phyloP scores from a whole-genome alignment of 2,113 vertebrate genomes.

The Vulpes vulpes region DNA sequence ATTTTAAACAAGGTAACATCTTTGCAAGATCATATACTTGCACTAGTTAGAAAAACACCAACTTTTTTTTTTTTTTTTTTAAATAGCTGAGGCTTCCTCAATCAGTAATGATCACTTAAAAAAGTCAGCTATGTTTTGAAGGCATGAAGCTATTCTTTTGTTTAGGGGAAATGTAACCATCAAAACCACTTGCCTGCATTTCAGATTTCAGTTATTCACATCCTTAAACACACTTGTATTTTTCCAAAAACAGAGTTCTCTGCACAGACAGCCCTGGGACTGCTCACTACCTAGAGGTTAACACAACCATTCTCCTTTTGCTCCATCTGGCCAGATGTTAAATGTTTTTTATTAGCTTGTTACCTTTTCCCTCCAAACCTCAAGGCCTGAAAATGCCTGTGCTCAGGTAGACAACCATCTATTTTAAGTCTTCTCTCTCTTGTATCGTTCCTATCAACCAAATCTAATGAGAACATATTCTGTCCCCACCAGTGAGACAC shows the following conservation, averaged over 20 bases:
- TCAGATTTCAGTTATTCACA: neutral
- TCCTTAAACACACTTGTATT: neutral
- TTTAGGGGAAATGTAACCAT: neutral
- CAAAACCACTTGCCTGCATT: neutral
- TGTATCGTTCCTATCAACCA: neutral
- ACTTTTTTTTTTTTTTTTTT: slow-evolving; percentile 52
- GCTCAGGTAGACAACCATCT: neutral
- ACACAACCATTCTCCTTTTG: neutral
- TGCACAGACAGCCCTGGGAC: neutral
- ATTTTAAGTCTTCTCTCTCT: slow-evolving; percentile 1
- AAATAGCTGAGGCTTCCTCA: slow-evolving; percentile 28
- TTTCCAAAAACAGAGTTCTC: neutral
- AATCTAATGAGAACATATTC: slow-evolving; percentile 53
- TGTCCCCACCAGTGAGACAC: neutral
- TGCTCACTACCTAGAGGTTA: accelerated
- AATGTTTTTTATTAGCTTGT: neutral
- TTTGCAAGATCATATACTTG: neutral
- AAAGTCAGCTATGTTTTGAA: slow-evolving; percentile 67
- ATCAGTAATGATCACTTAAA: neutral
- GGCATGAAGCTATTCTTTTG: slow-evolving; percentile 26
- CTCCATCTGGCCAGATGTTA: neutral
- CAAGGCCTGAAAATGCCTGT: neutral
- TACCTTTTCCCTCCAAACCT: neutral
- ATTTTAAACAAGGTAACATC: neutral
- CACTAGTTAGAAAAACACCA: slow-evolving; percentile 50